Evolutionary conservation across 2,113 vertebrate genomes (phyloP).

Genomic region (Prionailurus bengalensis): DNA sequence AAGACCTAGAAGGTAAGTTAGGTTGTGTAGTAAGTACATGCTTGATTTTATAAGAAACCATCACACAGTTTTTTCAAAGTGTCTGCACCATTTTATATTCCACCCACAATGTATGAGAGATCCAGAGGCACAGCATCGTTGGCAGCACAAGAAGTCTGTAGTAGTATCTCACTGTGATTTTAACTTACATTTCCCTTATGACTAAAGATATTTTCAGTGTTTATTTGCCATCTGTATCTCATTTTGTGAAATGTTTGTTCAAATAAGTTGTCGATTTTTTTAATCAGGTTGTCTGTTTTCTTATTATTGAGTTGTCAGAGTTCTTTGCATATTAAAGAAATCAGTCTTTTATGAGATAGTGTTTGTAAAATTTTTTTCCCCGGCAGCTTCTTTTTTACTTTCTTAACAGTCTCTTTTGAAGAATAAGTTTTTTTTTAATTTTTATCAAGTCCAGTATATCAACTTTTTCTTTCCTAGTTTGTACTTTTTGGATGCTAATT

Average conservation of each 20-base stretch:
- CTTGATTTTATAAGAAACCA: slow-evolving; percentile 14
- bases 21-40: not conserved
- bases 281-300: not conserved
- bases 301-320: not conserved
- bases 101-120: not conserved
- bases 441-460: not conserved
- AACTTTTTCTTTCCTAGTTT: not conserved
- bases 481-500: not conserved
- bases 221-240: not conserved
- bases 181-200: not conserved
- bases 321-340: not conserved
- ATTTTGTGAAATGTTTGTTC: slow-evolving; percentile 23
- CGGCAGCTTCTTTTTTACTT: not conserved
- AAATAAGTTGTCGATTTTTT: not conserved
- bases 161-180: not conserved
- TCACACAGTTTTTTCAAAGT: not conserved
- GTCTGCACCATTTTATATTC: not conserved
- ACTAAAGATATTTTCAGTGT: not conserved
- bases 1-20: not conserved
- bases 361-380: not conserved
- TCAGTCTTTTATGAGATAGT: slow-evolving; percentile 12
- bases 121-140: not conserved
- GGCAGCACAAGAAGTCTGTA: not conserved
- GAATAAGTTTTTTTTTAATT: not conserved
- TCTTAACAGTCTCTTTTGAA: not conserved